Conservation (phyloP, 2,888 invertebrate species). For the Cheilosia pagana region DNA sequence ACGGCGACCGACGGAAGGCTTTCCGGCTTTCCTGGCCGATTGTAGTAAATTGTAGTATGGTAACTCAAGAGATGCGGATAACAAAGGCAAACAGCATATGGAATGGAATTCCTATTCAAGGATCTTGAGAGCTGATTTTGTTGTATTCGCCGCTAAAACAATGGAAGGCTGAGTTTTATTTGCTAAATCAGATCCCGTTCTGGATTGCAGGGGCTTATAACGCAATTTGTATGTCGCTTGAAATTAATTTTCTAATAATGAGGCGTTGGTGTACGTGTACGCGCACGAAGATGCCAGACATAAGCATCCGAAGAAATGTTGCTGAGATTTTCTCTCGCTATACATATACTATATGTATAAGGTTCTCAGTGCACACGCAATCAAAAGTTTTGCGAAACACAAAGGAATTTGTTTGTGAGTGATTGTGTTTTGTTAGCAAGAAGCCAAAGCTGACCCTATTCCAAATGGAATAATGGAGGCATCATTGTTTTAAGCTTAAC, state of each 20-base stretch:
- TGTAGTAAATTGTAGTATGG: conserved; percentile 1
- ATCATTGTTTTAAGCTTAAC: conserved; percentile 48
- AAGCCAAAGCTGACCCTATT: conserved; percentile 35
- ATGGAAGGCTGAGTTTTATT: conserved; percentile 33
- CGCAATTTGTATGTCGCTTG: conserved; percentile 12
- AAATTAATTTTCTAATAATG: conserved; percentile 63
- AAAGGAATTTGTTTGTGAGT: conserved; percentile 52
- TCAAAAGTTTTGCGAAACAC: conserved; percentile 63
- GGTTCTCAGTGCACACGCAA: conserved; percentile 62
- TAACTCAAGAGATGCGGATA: conserved; percentile 11
- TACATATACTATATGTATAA: no score
- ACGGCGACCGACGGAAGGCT: conserved; percentile 4
- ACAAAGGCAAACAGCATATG: conserved; percentile 54
- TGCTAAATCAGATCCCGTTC: conserved; percentile 53
- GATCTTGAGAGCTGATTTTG: conserved; percentile 38
- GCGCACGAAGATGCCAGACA: neutral
- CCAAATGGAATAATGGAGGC: conserved; percentile 41
- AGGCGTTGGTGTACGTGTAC: neutral
- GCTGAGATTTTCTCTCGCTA: conserved; percentile 31
- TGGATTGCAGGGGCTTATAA: conserved; percentile 16
- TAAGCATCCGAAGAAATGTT: conserved; percentile 48
- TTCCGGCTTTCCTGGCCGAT: neutral
- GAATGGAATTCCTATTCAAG: conserved; percentile 44
- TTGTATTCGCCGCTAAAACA: conserved; percentile 25
- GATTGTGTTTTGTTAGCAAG: conserved; percentile 41